These are phyloP conservation scores for Galbula dea DNA, from an alignment of 2,113 vertebrate genomes.

Conservation along the genomic window DNA sequence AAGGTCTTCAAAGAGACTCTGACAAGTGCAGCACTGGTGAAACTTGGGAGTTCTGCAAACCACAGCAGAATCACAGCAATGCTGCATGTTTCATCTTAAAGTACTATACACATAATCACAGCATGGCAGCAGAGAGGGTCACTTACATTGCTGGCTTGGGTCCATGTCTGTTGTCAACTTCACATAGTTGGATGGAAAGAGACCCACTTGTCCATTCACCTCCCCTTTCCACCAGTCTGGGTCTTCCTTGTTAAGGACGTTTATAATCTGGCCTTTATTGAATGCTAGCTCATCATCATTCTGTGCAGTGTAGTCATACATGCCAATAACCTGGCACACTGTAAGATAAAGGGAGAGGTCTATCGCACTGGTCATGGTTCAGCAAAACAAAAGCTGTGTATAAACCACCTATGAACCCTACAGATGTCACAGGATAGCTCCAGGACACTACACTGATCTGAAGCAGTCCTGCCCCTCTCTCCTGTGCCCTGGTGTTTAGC, in stretches of 20 bases:
- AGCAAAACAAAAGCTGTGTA: background rate
- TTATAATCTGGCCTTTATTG: constrained; percentile 97
- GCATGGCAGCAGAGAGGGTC: constrained; percentile 14
- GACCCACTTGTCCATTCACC: constrained; percentile 90
- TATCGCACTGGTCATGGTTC: background rate
- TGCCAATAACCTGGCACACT: constrained; percentile 98
- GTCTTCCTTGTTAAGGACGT: constrained; percentile 94
- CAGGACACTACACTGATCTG: background rate
- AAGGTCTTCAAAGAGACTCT: constrained; percentile 84
- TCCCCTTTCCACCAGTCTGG: constrained; percentile 99
- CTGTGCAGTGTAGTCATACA: constrained; percentile 98
- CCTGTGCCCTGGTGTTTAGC: background rate
- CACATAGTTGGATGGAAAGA: constrained; percentile 98
- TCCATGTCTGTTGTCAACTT: constrained; percentile 96
- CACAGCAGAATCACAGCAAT: constrained; percentile 73
- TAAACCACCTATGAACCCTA: background rate
- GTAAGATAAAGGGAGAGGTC: constrained; percentile 47
- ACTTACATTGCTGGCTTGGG: constrained; percentile 99
- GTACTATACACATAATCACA: constrained; percentile 11
- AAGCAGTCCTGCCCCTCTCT: background rate
- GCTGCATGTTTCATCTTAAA: constrained; percentile 69
- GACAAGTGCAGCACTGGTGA: constrained; percentile 64
- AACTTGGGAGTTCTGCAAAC: constrained; percentile 65
- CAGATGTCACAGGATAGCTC: background rate
- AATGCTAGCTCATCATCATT: constrained; percentile 98